Base-by-base conservation (phyloP, 2,888 invertebrate species). In the Hoplodrina blanda region DNA sequence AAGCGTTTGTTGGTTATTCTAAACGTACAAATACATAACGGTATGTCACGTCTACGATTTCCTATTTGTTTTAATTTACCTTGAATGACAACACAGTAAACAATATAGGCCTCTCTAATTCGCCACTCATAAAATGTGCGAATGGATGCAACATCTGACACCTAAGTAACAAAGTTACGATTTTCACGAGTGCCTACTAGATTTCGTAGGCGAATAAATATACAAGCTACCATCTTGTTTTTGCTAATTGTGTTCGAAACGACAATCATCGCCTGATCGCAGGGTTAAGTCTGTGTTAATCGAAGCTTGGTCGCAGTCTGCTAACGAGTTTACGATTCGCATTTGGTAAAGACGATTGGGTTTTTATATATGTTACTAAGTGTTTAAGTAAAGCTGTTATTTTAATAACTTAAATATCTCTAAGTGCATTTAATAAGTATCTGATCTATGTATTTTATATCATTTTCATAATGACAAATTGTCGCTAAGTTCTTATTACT, bases 321-420 rank as follows among this genome's bases (percentile, higher is more conserved):
- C 72, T 80, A 83, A 75, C 75, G 78, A 85, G 81, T 84, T 82
- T 80, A 82, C 84, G 83, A 87, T 87, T 81, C 76, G 80, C 72
- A 82, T 68, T 86, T 83, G 81, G n/a, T n/a, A n/a, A n/a, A n/a
- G n/a, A n/a, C n/a, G n/a, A 85, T 86, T 85, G 82, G 74, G 25
- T 56, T 55, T 55, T 41, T 15, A 46, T 0, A 25, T 2, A 25
- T 25, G 25, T 25, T 2, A 25, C 25, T 2, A 25, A 25, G 25
- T 25, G 25, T 25, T 2, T 25, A 25, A 13, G 46, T 5, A 11
- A 37, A 44, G n/a, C 10, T 37, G 37, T 37, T 37, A 5, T 37
- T 37, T 37, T 37, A 3, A 41, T 2, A 41, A 3, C 11, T 13
- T 41, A 41, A 41, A 41, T 1, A 0, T 11, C 2, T 41, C 41